Evolutionary conservation across 2,888 invertebrate genomes (phyloP).

Genomic region (Sminthurinus aureus): DNA sequence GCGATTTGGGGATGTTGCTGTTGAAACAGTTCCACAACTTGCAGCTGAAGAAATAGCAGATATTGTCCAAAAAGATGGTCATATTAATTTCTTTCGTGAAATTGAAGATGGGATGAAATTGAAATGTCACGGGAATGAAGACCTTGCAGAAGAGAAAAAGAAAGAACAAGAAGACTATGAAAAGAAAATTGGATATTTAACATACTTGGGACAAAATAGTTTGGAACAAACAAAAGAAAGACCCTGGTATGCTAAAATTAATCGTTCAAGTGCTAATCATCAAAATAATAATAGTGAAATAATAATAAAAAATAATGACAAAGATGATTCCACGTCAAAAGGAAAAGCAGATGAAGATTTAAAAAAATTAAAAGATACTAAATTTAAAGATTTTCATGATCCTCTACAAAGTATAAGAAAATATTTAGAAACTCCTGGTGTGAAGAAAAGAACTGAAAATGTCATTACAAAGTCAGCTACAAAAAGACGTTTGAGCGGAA

Average conservation of each 20-base stretch:
- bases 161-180: constrained; percentile 95
- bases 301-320: background rate
- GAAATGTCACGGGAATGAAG: constrained; percentile 71
- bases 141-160: constrained; percentile 88
- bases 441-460: constrained; percentile 54
- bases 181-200: constrained; percentile 94
- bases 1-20: constrained; percentile 63
- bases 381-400: constrained; percentile 74
- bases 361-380: constrained; percentile 66
- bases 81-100: constrained; percentile 88
- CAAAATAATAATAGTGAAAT: background rate
- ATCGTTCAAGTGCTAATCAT: constrained; percentile 23
- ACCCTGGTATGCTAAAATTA: constrained; percentile 78
- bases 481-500: background rate
- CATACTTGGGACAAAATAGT: constrained; percentile 93
- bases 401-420: constrained; percentile 77
- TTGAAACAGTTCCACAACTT: constrained; percentile 46
- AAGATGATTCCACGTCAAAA: constrained; percentile 60
- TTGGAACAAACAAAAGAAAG: constrained; percentile 83
- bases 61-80: constrained; percentile 62
- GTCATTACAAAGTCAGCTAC: constrained; percentile 14
- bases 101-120: constrained; percentile 73
- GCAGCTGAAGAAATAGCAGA: constrained; percentile 50
- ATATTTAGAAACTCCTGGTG: constrained; percentile 63
- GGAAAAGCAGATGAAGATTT: constrained; percentile 66